Evolutionary conservation across 2,113 vertebrate species (phyloP).

Genomic region (Poeciliopsis occidentalis): DNA sequence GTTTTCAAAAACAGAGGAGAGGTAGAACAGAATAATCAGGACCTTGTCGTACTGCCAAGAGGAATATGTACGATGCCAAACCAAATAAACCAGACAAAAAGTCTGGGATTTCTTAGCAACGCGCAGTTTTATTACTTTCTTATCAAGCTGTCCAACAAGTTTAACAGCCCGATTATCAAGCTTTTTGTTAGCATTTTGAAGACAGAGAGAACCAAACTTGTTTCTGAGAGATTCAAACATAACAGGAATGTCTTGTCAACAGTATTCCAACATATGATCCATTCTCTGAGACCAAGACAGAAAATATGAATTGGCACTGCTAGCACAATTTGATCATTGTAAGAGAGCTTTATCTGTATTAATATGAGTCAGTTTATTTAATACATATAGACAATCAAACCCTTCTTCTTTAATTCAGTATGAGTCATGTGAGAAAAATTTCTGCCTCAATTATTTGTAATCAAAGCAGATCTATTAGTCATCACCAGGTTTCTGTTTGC

Average conservation of each 20-base stretch:
- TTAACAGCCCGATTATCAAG: background rate
- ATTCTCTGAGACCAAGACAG: background rate
- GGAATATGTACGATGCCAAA: background rate
- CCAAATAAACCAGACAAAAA: background rate
- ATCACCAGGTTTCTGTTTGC: background rate
- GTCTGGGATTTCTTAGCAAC: background rate
- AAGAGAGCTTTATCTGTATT: background rate
- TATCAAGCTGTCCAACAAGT: background rate
- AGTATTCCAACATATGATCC: background rate
- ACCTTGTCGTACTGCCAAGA: background rate
- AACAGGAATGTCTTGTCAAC: too few relatives aligned
- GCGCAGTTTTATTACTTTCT: background rate
- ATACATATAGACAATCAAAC: background rate
- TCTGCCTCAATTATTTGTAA: background rate
- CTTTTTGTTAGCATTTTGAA: background rate
- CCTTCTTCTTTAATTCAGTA: background rate
- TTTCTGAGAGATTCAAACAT: too few relatives aligned
- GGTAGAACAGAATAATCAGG: background rate
- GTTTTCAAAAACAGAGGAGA: background rate
- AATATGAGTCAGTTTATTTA: background rate
- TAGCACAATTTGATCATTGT: too few relatives aligned
- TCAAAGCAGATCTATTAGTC: constrained; percentile 9
- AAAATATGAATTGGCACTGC: background rate
- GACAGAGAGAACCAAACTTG: too few relatives aligned
- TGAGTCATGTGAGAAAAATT: background rate